Evolutionary conservation across 2,113 vertebrate genomes (phyloP), one percentile per base, ranked within the genome.

Genomic region (Sylvietta virens): DNA sequence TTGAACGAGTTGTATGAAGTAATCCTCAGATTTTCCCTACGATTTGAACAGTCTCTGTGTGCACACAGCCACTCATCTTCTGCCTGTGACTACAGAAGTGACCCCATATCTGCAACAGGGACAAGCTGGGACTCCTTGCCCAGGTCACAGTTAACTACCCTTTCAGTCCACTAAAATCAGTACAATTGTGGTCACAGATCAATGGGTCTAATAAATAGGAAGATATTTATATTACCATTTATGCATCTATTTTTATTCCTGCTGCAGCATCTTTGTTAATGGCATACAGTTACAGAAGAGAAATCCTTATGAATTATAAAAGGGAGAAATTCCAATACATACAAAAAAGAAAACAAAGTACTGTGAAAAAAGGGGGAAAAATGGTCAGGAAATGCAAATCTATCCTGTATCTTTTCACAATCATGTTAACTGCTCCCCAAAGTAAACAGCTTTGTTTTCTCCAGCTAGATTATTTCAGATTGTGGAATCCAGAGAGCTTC

Each of bases 381-480:
- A 15, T 13, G 21, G 13, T 24, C 51, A 74, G 77, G 13, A 94
- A 92, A 71, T 45, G 37, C 30, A 56, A 22, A 81, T 42, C 31
- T 62, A 53, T 57, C 33, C 35, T n/a, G 9, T n/a, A 28, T 60
- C 47, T 78, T 83, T 85, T 56, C 48, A 91, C 64, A 71, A n/a
- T 53, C 31, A 54, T 9, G 9, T 56, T 93, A 88, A 84, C 47
- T 88, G n/a, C 44, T 86, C 62, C 67, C 76, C 20, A 53, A 42
- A 88, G 76, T 71, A 67, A 67, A n/a, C 1, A 12, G 58, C 28
- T 90, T 82, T 61, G 23, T 76, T 78, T 84, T 84, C 69, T 70
- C 42, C 83, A 94, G 44, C 17, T 78, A 86, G 27, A 91, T 71
- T 85, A 71, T 74, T 95, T 95, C 76, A 91, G 84, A 40, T 51